Evolutionary conservation across 2,888 invertebrate species (phyloP), one percentile per base, ranked within the genome.

Genomic region (Eurois occulta): DNA sequence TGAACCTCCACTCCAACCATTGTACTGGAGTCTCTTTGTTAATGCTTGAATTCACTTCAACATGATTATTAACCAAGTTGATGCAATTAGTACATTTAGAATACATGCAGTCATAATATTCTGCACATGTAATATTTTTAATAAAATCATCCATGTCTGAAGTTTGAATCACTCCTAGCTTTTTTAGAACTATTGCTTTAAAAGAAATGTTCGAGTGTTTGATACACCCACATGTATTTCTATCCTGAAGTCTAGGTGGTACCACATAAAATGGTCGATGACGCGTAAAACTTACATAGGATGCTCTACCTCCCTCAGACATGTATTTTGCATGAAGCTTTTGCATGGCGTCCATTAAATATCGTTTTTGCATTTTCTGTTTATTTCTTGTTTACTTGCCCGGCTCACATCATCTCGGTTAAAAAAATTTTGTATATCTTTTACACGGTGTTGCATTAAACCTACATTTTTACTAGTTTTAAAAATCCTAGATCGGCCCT

Each of bases 351-450:
- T 55, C 55, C n/a, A 55, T 55, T 55, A 55, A n/a, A 55, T 55
- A n/a, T 55, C 55, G n/a, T 13, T 55, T 55, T 55, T 55, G 55
- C 55, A 55, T n/a, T 55, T 55, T 55, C 55, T 55, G n/a, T 55
- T 55, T 55, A 55, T 55, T 55, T n/a, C 55, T n/a, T 55, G 55
- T n/a, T 55, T 55, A 55, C 55, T 55, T 55, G n/a, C 55, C n/a
- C 55, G 55, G 55, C n/a, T 55, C 3, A 55, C 6, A 55, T 55
- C n/a, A 55, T 55, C 55, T 55, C 55, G n/a, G n/a, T n/a, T n/a
- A n/a, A n/a, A n/a, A n/a, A n/a, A n/a, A n/a, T n/a, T n/a, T n/a
- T n/a, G n/a, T n/a, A n/a, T n/a, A n/a, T n/a, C n/a, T n/a, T n/a
- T n/a, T n/a, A n/a, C n/a, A n/a, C n/a, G n/a, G n/a, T n/a, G n/a